Evolutionary conservation across 2,113 vertebrate species (phyloP), one percentile per base, ranked within the genome.

Genomic region (Porphyrio hochstetteri): DNA sequence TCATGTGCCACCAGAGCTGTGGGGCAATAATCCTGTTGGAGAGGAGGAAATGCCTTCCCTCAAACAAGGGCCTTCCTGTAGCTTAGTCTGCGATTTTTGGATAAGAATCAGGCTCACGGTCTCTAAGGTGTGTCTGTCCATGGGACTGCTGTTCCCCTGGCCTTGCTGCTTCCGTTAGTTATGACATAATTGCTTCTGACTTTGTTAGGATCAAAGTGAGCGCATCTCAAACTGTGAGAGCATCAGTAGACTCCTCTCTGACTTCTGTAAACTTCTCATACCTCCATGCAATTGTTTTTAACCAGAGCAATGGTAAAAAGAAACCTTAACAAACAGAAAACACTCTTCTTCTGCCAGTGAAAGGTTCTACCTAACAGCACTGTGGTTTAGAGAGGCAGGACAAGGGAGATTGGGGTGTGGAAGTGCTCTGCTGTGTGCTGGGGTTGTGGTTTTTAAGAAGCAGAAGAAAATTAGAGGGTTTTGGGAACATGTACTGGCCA

Each of bases 311-410:
- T 9, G 27, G 64, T 52, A 59, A 23, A 89, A 78, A 68, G 36
- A 70, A 61, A 56, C 24, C 23, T 36, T 48, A 56, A 82, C n/a
- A 65, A 71, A 50, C 35, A 86, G 70, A 38, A 65, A 55, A 64
- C 28, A 31, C 46, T 35, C 76, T 36, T 36, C 29, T 60, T 85
- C 40, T 60, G 69, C 31, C 17, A 77, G 18, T 42, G 13, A 29
- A 59, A 55, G 44, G 48, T 67, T 60, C 65, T 42, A 24, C 35
- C n/a, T 77, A 44, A 44, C 46, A 11, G 18, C 38, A 11, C 23
- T 0, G 0, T 42, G 25, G 21, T 80, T 40, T n/a, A 48, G 74
- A 48, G 68, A 69, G 24, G 29, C 1, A 2, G 15, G 27, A 44
- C 25, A 5, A 24, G 20, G 48, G 21, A 68, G 35, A n/a, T 46